Conservation (phyloP, 2,888 invertebrate genomes). For the Latrodectus elegans region DNA sequence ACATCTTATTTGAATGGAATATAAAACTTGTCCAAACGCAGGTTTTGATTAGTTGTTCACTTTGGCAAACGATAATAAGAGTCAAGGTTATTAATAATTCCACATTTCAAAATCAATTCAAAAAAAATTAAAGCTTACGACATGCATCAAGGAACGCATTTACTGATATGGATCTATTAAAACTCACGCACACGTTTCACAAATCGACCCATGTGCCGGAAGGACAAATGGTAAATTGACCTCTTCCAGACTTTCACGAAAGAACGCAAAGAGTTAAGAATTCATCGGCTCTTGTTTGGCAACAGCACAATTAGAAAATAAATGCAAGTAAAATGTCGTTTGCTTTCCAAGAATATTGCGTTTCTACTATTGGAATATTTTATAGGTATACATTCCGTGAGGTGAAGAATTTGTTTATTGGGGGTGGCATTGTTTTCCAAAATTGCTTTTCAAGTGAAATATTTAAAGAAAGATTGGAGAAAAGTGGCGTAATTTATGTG, state of each 20-base stretch:
- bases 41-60: too few relatives aligned
- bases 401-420: constrained; percentile 3
- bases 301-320: background rate
- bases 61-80: too few relatives aligned
- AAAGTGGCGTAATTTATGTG: background rate
- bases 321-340: background rate
- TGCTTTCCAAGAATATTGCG: background rate
- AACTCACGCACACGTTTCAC: background rate
- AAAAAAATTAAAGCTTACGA: background rate
- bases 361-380: background rate
- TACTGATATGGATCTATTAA: background rate
- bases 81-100: too few relatives aligned
- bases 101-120: background rate
- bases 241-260: background rate
- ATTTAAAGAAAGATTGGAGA: background rate
- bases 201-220: background rate
- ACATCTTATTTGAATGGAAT: too few relatives aligned
- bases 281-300: background rate
- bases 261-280: background rate
- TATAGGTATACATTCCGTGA: background rate
- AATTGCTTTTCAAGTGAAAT: background rate
- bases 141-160: background rate
- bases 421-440: background rate
- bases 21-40: too few relatives aligned
- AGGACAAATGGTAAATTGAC: background rate